phyloP scores from a whole-genome alignment of 1,140 invertebrate species.

The Bombyx mandarina region DNA sequence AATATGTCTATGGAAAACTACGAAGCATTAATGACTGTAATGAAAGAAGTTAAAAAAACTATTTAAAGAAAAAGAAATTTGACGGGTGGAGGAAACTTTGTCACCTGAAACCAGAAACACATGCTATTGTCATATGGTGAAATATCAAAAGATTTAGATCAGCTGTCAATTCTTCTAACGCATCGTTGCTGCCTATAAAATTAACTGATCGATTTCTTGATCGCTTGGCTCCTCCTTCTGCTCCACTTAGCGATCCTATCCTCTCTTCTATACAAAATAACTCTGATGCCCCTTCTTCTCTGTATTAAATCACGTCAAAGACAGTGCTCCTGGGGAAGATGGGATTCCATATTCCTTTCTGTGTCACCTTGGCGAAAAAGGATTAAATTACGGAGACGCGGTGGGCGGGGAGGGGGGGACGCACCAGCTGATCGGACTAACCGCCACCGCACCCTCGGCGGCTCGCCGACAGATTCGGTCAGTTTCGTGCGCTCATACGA shows the following conservation, averaged over 20 bases:
- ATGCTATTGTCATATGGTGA: slow-evolving; percentile 16
- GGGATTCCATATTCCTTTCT: neutral
- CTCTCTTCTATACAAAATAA: neutral
- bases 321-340: neutral
- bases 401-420: too few relatives aligned
- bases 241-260: neutral
- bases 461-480: too few relatives aligned
- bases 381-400: neutral
- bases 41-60: slow-evolving; percentile 10
- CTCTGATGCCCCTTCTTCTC: neutral
- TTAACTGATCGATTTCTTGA: slow-evolving; percentile 3
- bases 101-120: slow-evolving; percentile 13
- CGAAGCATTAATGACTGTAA: slow-evolving; percentile 5
- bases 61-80: slow-evolving; percentile 19
- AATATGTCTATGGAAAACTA: slow-evolving; percentile 9
- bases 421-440: too few relatives aligned
- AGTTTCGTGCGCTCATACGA: too few relatives aligned
- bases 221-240: slow-evolving; percentile 8
- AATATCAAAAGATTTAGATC: slow-evolving; percentile 18
- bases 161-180: neutral
- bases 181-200: neutral
- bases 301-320: neutral
- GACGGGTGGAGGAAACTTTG: slow-evolving; percentile 20
- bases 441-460: too few relatives aligned
- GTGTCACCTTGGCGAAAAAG: neutral